Conservation (phyloP, 2,797 vertebrate species). For the Cheirogaleus major region DNA sequence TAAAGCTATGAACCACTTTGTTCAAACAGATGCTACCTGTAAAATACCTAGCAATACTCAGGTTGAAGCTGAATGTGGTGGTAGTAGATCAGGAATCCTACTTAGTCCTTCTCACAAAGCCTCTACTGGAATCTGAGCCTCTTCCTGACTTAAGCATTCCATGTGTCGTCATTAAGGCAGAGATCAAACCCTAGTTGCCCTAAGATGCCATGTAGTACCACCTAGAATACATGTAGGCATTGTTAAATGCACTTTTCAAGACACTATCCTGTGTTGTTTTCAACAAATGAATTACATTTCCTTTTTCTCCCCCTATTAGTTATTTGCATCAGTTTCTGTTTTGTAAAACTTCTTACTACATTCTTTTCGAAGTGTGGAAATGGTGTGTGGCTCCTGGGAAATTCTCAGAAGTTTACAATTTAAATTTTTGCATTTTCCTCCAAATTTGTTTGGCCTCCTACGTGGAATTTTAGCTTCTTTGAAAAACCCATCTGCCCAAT, state of each 20-base stretch:
- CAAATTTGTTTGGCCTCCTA: neutral
- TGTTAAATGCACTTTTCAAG: constrained; percentile 20
- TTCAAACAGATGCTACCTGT: neutral
- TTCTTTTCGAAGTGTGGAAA: constrained; percentile 64
- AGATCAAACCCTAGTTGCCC: neutral
- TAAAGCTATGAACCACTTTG: neutral
- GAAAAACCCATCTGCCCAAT: neutral
- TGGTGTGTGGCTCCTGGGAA: constrained; percentile 45
- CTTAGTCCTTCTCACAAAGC: neutral
- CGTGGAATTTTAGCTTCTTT: constrained; percentile 63
- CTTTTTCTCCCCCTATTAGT: neutral
- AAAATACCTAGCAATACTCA: neutral
- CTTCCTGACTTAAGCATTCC: neutral
- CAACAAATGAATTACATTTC: constrained; percentile 43
- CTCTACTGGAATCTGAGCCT: neutral
- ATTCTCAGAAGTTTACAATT: constrained; percentile 64
- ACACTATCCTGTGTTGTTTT: constrained; percentile 4
- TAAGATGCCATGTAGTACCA: neutral
- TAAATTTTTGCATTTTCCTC: constrained; percentile 19
- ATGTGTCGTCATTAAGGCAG: neutral
- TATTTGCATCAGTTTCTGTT: constrained; percentile 32
- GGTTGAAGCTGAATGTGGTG: neutral
- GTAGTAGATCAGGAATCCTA: neutral
- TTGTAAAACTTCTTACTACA: constrained; percentile 42
- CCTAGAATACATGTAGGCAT: neutral